Conservation (phyloP, 2,797 vertebrate species). For the Coilia nasus region DNA sequence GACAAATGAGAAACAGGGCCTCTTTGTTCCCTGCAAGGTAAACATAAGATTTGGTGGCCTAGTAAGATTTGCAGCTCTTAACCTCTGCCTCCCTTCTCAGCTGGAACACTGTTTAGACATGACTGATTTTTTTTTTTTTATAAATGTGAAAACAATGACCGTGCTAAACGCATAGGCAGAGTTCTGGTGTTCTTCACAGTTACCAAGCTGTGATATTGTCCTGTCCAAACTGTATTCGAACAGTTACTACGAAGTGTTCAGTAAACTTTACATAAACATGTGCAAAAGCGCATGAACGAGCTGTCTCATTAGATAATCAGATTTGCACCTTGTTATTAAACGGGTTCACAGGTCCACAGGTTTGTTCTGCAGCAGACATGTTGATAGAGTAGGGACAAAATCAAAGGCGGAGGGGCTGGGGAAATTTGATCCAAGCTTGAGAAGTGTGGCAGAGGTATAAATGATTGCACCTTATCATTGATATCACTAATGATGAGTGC, state of each 20-base stretch:
- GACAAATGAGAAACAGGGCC: background rate
- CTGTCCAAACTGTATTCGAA: background rate
- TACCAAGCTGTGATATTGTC: background rate
- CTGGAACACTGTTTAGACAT: background rate
- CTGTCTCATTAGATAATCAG: slow-evolving; percentile 23
- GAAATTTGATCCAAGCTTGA: slow-evolving; percentile 57
- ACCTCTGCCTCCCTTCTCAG: slow-evolving; percentile 19
- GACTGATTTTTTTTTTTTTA: background rate
- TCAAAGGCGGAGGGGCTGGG: slow-evolving; percentile 55
- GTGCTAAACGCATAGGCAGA: background rate
- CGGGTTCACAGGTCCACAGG: slow-evolving; percentile 6
- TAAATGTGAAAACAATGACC: slow-evolving; percentile 15
- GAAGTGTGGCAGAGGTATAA: slow-evolving; percentile 69
- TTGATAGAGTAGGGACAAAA: slow-evolving; percentile 66
- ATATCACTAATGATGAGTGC: slow-evolving; percentile 84
- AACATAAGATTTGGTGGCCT: slow-evolving; percentile 25
- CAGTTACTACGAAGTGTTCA: background rate
- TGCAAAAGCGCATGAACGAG: background rate
- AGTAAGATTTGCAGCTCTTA: slow-evolving; percentile 20
- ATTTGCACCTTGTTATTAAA: slow-evolving; percentile 30
- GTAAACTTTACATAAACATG: slow-evolving; percentile 1
- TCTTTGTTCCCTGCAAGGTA: slow-evolving; percentile 13
- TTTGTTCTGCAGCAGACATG: slow-evolving; percentile 46
- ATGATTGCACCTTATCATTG: slow-evolving; percentile 76
- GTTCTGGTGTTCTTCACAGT: background rate